Percentiles rank a stretch among this genome's conserved stretches.
phyloP scores from a whole-genome alignment of 2,797 vertebrate genomes.

The Propithecus perrieri region DNA sequence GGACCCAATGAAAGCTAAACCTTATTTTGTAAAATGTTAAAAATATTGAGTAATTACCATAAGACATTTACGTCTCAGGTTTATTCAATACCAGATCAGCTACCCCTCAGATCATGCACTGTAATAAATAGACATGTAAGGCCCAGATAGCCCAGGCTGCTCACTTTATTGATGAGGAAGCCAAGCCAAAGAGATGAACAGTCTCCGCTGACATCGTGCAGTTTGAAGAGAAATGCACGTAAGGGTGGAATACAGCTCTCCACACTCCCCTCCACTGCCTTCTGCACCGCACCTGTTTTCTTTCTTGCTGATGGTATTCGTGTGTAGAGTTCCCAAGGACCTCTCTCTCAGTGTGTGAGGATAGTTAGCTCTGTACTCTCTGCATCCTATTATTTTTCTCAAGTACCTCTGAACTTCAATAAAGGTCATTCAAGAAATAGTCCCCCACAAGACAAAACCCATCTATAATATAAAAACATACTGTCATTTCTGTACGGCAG shows the following conservation, averaged over 20 bases:
- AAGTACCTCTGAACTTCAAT: background rate
- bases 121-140: background rate
- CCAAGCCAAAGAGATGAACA: background rate
- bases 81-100: background rate
- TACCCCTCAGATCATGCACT: background rate
- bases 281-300: background rate
- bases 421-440: background rate
- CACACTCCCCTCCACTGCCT: background rate
- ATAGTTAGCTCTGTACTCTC: background rate
- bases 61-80: background rate
- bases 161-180: background rate
- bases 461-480: background rate
- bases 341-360: background rate
- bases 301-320: background rate
- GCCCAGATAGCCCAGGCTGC: rapidly evolving
- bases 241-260: background rate
- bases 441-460: background rate
- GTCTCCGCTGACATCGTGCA: background rate
- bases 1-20: background rate
- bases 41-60: background rate
- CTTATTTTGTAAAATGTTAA: background rate
- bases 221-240: background rate
- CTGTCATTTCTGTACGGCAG: background rate
- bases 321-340: background rate
- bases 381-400: background rate